These are phyloP conservation scores for Uria lomvia DNA, from an alignment of 2,113 vertebrate genomes.

Conservation along the genomic window DNA sequence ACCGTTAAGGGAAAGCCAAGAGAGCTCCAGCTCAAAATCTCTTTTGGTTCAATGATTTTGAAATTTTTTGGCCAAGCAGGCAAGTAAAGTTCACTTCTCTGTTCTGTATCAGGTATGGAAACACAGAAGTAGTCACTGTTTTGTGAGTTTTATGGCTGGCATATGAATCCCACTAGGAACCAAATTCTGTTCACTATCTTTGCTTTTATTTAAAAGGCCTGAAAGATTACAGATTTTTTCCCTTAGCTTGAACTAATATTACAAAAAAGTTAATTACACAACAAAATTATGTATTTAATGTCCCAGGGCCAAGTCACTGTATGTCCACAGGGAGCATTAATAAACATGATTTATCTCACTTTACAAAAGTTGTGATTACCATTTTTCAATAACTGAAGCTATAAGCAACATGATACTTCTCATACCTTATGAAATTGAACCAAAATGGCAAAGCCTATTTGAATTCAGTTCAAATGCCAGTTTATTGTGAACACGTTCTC, in stretches of 20 bases:
- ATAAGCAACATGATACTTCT: not conserved
- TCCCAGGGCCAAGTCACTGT: not conserved
- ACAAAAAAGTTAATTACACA: not conserved
- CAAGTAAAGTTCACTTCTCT: not conserved
- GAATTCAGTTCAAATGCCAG: not conserved
- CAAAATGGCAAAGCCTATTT: not conserved
- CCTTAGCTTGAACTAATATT: not conserved
- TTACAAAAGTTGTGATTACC: not conserved
- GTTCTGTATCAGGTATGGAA: not conserved
- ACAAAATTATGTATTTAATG: not conserved
- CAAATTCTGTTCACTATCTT: not conserved
- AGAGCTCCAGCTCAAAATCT: not conserved
- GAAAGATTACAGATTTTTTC: not conserved
- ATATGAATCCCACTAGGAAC: not conserved
- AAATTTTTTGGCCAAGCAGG: not conserved
- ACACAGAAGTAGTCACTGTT: not conserved
- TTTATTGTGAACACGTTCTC: not conserved
- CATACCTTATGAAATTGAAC: not conserved
- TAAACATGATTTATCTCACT: not conserved
- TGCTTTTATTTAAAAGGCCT: not conserved
- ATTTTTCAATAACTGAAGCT: slow-evolving; percentile 13
- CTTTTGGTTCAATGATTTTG: not conserved
- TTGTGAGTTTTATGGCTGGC: not conserved
- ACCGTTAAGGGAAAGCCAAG: not conserved
- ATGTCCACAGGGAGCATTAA: not conserved